Percentiles rank a stretch among this genome's conserved stretches.
phyloP scores from a whole-genome alignment of 2,888 invertebrate genomes.

The Nesidiocoris tenuis region DNA sequence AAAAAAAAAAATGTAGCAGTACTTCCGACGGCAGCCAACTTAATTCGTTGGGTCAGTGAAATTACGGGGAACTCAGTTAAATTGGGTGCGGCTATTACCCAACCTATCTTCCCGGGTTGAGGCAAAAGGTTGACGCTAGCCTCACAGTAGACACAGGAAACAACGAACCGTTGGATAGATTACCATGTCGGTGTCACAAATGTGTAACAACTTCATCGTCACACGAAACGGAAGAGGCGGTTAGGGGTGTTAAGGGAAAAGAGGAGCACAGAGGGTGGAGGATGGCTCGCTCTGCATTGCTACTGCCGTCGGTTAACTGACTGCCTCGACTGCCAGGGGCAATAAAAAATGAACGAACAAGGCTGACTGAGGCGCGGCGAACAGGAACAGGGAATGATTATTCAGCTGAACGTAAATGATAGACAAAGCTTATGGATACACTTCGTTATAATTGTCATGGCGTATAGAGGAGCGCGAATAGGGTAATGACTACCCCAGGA shows the following conservation, averaged over 20 bases:
- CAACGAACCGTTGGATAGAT: background rate
- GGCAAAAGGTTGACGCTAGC: background rate
- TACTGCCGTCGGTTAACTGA: background rate
- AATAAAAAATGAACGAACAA: background rate
- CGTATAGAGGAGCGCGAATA: too few species aligned
- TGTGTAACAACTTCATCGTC: background rate
- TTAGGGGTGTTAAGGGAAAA: background rate
- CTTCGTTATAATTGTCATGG: too few species aligned
- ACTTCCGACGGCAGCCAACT: background rate
- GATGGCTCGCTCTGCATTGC: background rate
- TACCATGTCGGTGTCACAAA: background rate
- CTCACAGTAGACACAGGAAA: background rate
- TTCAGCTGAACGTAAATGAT: too few species aligned
- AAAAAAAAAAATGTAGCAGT: background rate
- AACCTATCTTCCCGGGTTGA: background rate
- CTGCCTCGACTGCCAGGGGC: background rate
- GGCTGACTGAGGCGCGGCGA: too few species aligned
- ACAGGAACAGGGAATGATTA: too few species aligned
- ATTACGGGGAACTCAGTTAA: background rate
- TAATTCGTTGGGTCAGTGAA: background rate
- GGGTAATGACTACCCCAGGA: too few species aligned
- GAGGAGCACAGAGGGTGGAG: background rate
- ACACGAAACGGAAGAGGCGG: background rate
- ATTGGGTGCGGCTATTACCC: background rate
- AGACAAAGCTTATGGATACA: too few species aligned